Conservation (phyloP, 2,113 vertebrate species). For the Amblyornis subalaris region DNA sequence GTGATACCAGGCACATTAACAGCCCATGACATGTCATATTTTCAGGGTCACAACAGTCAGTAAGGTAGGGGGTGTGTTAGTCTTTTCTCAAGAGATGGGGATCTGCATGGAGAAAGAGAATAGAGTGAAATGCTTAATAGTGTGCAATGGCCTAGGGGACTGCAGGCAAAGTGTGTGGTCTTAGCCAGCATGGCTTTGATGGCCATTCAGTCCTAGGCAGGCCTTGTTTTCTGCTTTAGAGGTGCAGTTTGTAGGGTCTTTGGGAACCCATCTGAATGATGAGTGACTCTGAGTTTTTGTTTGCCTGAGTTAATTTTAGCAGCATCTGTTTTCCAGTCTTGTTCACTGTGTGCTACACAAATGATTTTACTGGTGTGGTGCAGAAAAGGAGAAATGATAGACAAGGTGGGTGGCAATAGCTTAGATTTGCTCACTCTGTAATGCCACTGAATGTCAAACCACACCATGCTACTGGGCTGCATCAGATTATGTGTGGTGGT, state of each 20-base stretch:
- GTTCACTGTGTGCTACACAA: background rate
- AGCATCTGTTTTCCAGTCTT: constrained; percentile 7
- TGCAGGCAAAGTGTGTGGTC: constrained; percentile 45
- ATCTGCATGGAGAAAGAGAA: background rate
- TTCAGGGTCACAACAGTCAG: background rate
- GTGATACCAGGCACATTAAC: background rate
- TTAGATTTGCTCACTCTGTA: background rate
- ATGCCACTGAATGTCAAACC: background rate
- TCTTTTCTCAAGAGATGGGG: background rate
- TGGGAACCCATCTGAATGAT: background rate
- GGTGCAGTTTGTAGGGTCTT: background rate
- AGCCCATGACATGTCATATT: background rate
- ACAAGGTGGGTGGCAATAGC: constrained; percentile 41
- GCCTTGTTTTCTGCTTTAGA: background rate
- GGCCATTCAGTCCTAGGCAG: background rate
- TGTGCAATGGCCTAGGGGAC: background rate
- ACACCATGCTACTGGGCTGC: background rate
- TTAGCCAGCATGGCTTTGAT: background rate
- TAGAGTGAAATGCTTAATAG: background rate
- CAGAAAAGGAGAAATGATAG: constrained; percentile 10
- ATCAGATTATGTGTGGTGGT: background rate
- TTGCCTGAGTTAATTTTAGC: constrained; percentile 29
- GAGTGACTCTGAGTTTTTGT: background rate
- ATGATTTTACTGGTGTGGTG: background rate
- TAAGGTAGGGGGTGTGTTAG: background rate